Evolutionary conservation across 2,888 invertebrate species (phyloP).

Genomic region (Meganola albula): DNA sequence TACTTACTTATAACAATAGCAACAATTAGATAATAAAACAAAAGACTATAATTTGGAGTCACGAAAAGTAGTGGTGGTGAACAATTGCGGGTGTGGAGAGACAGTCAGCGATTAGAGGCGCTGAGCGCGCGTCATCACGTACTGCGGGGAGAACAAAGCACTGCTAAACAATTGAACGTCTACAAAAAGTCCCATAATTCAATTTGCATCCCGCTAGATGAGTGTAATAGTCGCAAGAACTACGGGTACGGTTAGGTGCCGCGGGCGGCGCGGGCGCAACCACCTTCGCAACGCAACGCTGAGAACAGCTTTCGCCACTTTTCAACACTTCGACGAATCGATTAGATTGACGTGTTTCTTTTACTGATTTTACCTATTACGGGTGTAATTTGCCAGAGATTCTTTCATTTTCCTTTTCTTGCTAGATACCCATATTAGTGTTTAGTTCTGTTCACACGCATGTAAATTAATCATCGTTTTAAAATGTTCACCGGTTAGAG

Average conservation of each 20-base stretch:
- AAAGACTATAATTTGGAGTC: constrained; percentile 69
- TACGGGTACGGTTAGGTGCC: constrained; percentile 58
- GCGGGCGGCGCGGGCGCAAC: constrained; percentile 53
- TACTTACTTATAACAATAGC: constrained; percentile 63
- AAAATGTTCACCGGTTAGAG: no score
- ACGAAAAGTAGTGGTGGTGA: constrained; percentile 60
- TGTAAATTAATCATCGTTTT: no score
- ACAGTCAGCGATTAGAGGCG: constrained; percentile 58
- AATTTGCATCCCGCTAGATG: constrained; percentile 76
- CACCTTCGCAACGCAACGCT: constrained; percentile 38
- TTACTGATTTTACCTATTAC: constrained; percentile 47
- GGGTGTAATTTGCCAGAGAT: constrained; percentile 27
- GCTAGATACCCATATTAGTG: constrained; percentile 6
- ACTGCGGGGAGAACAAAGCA: constrained; percentile 70
- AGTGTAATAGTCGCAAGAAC: constrained; percentile 60
- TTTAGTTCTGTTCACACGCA: neutral
- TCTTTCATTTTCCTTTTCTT: constrained; percentile 17
- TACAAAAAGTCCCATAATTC: constrained; percentile 76
- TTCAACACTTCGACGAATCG: constrained; percentile 74
- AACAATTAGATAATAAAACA: constrained; percentile 72
- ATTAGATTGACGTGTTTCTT: constrained; percentile 57
- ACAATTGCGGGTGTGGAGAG: constrained; percentile 53
- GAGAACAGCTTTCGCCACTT: constrained; percentile 73
- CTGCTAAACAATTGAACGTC: constrained; percentile 66
- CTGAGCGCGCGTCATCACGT: constrained; percentile 71